phyloP scores from a whole-genome alignment of 2,113 vertebrate genomes.

The Sminthopsis crassicaudata region DNA sequence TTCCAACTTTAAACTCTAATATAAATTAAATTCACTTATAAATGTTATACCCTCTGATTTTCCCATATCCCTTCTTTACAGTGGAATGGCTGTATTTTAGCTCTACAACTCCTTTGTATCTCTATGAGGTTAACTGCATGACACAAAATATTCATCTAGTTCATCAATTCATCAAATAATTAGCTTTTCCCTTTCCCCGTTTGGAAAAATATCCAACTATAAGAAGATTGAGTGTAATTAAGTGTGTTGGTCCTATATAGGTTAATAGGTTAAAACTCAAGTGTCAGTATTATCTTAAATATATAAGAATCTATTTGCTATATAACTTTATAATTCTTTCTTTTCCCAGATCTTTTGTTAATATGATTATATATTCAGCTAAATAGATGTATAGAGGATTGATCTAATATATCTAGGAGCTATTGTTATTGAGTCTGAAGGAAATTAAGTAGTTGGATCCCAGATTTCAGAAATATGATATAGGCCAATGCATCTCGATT shows the following conservation, averaged over 20 bases:
- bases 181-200: slow-evolving; percentile 18
- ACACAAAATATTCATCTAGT: background rate
- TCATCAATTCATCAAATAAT: slow-evolving; percentile 35
- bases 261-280: background rate
- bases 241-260: background rate
- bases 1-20: background rate
- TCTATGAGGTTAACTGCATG: background rate
- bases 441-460: background rate
- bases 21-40: slow-evolving; percentile 34
- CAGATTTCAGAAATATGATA: background rate
- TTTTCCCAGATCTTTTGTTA: background rate
- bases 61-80: background rate
- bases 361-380: background rate
- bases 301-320: background rate
- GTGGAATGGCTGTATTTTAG: slow-evolving; percentile 46
- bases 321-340: background rate
- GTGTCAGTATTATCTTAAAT: background rate
- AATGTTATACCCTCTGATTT: slow-evolving; percentile 31
- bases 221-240: background rate
- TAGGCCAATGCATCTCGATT: background rate
- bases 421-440: background rate
- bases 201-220: slow-evolving; percentile 12
- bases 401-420: background rate
- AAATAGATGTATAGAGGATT: background rate
- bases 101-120: background rate